phyloP scores from a whole-genome alignment of 2,113 vertebrate species.

The Hoplias malabaricus region DNA sequence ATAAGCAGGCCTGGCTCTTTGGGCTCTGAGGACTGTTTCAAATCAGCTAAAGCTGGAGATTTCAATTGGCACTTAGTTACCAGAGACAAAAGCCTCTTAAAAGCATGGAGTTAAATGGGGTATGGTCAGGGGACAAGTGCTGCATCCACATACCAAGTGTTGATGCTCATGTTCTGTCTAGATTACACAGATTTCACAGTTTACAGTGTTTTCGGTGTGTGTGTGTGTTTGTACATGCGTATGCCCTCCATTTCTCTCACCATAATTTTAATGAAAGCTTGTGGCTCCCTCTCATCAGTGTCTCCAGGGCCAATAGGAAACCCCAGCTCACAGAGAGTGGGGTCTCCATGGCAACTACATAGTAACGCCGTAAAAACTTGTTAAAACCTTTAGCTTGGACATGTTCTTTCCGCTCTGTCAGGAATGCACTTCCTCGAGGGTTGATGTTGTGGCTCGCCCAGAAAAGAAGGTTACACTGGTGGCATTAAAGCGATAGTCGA shows the following conservation, averaged over 20 bases:
- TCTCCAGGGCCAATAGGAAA: background rate
- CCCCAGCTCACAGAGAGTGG: background rate
- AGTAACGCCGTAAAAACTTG: background rate
- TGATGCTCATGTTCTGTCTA: background rate
- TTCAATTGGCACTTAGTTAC: slow-evolving; percentile 30
- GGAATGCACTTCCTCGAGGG: background rate
- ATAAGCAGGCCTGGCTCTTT: background rate
- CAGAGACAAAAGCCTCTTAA: slow-evolving; percentile 30
- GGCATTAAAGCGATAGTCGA: too few relatives aligned
- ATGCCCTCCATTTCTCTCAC: background rate
- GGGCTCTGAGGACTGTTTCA: slow-evolving; percentile 30
- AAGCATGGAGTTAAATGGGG: slow-evolving; percentile 25
- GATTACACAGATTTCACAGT: background rate
- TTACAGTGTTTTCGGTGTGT: background rate
- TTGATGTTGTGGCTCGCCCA: background rate
- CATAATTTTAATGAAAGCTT: background rate
- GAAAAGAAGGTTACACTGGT: background rate
- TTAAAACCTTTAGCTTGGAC: background rate
- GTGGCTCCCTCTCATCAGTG: slow-evolving; percentile 13
- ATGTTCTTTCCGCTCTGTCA: background rate
- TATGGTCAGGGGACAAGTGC: background rate
- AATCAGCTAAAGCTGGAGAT: slow-evolving; percentile 27
- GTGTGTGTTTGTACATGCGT: background rate
- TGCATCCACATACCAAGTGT: background rate
- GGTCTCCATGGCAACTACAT: slow-evolving; percentile 39